These are phyloP conservation scores for Notolepis coatsorum DNA, from an alignment of 2,797 vertebrate genomes.

Conservation along the genomic window DNA sequence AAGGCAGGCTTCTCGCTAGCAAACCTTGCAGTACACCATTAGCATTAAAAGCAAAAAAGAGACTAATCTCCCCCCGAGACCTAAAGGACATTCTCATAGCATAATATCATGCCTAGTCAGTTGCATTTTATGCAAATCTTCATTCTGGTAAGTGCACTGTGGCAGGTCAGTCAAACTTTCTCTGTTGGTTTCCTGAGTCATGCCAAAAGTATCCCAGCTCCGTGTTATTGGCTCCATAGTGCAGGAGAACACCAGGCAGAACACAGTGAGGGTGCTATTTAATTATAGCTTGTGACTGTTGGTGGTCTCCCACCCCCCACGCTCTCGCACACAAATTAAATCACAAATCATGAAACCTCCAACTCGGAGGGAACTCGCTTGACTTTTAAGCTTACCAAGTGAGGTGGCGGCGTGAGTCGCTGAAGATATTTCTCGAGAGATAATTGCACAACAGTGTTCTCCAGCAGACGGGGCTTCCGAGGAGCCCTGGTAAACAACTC, in stretches of 20 bases:
- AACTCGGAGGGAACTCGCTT: constrained; percentile 60
- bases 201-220: constrained; percentile 53
- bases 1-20: background rate
- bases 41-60: background rate
- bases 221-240: constrained; percentile 51
- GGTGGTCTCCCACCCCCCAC: constrained; percentile 69
- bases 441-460: constrained; percentile 78
- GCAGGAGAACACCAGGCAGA: constrained; percentile 33
- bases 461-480: constrained; percentile 66
- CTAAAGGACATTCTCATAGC: too few species aligned
- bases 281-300: constrained; percentile 68
- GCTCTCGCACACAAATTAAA: constrained; percentile 68
- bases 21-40: background rate
- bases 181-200: constrained; percentile 41
- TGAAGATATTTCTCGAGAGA: constrained; percentile 67
- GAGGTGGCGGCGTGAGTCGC: constrained; percentile 61
- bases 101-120: constrained; percentile 1
- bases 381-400: constrained; percentile 67
- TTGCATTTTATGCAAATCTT: constrained; percentile 15
- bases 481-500: constrained; percentile 74
- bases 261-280: constrained; percentile 72
- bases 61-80: too few species aligned
- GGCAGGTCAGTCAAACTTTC: constrained; percentile 57
- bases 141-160: background rate
- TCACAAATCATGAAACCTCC: constrained; percentile 68